phyloP scores from a whole-genome alignment of 2,888 invertebrate species.

The Drosophila falleni region DNA sequence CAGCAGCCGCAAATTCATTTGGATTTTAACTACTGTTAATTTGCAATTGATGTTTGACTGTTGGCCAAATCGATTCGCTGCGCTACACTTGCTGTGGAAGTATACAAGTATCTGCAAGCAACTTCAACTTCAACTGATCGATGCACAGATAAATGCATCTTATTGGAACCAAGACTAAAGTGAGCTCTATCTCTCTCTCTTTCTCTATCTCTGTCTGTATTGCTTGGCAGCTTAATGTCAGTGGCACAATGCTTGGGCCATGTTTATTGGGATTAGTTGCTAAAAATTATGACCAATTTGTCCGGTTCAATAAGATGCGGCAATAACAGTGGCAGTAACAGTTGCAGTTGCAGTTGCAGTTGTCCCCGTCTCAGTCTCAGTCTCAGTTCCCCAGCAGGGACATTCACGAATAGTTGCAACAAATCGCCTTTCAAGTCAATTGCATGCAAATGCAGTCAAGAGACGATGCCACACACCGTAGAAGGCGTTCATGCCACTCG shows the following conservation, averaged over 20 bases:
- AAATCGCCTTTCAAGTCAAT: slow-evolving; percentile 75
- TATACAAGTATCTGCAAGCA: slow-evolving; percentile 26
- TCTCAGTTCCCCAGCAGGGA: slow-evolving; percentile 18
- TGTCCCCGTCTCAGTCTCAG: slow-evolving; percentile 1
- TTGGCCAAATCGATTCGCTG: slow-evolving; percentile 69
- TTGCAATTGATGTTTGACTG: slow-evolving; percentile 71
- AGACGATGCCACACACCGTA: slow-evolving; percentile 59
- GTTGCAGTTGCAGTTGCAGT: slow-evolving; percentile 11
- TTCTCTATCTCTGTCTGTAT: slow-evolving; percentile 13
- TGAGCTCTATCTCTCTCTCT: slow-evolving; percentile 16
- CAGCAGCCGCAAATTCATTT: slow-evolving; percentile 57
- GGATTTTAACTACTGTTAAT: slow-evolving; percentile 74
- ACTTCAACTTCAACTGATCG: slow-evolving; percentile 55
- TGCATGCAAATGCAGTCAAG: slow-evolving; percentile 72
- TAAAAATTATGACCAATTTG: slow-evolving; percentile 83
- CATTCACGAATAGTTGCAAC: slow-evolving; percentile 32
- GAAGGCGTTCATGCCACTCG: slow-evolving; percentile 66
- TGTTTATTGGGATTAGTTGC: slow-evolving; percentile 83
- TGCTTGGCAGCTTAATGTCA: slow-evolving; percentile 78
- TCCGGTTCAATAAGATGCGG: slow-evolving; percentile 71
- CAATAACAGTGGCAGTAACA: slow-evolving; percentile 8
- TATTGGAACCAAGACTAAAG: slow-evolving; percentile 61
- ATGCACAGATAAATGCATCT: slow-evolving; percentile 77
- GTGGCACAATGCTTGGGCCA: slow-evolving; percentile 75
- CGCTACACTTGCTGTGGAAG: slow-evolving; percentile 44